Conservation (phyloP, 2,888 invertebrate species). For the Alitta virens region DNA sequence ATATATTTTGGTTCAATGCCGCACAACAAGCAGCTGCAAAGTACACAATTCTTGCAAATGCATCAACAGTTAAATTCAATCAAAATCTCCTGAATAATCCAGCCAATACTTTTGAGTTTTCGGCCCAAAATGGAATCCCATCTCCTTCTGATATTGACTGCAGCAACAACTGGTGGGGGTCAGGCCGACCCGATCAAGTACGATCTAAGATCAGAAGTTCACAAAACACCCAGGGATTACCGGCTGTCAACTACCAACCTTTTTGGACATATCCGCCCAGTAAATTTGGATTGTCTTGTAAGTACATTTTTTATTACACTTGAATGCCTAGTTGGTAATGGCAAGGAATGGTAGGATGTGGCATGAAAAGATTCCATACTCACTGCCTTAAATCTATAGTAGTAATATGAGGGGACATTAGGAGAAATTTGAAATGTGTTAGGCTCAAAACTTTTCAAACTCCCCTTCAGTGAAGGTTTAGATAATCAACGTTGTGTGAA, state of each 20-base stretch:
- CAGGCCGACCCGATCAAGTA: neutral
- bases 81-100: constrained; percentile 8
- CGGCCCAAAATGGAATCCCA: neutral
- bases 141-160: neutral
- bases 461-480: too few relatives aligned
- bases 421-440: too few relatives aligned
- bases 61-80: neutral
- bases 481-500: too few relatives aligned
- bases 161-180: constrained; percentile 4
- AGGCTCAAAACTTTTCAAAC: too few relatives aligned
- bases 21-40: neutral
- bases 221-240: neutral
- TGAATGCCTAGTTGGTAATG: too few relatives aligned
- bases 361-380: too few relatives aligned
- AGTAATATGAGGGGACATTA: too few relatives aligned
- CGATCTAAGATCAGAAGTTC: neutral
- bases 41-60: constrained; percentile 2
- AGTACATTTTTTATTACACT: neutral
- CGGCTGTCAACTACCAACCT: neutral
- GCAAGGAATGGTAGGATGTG: too few relatives aligned
- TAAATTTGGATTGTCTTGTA: neutral
- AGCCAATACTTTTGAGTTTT: constrained; percentile 4
- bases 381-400: too few relatives aligned
- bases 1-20: constrained; percentile 3
- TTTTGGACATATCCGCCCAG: neutral